Evolutionary conservation across 2,797 vertebrate genomes (phyloP).

Genomic region (Danio choprae): DNA sequence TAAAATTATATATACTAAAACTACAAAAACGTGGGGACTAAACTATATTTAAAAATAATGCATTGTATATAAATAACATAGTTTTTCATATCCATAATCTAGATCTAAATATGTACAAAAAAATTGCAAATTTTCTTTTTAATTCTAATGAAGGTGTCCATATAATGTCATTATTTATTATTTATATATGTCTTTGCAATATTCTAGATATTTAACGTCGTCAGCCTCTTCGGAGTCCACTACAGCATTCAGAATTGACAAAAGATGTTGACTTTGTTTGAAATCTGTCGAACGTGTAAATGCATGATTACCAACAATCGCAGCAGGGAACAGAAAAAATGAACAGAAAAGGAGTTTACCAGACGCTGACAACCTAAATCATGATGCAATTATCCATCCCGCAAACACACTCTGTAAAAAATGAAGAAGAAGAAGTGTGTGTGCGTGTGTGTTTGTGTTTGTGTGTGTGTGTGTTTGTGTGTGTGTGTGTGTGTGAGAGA

Average conservation of each 20-base stretch:
- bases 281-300: conserved; percentile 20
- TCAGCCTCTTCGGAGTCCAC: conserved; percentile 8
- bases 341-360: not conserved
- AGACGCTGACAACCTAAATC: conserved; percentile 31
- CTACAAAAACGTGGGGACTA: too few relatives aligned
- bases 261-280: conserved; percentile 39
- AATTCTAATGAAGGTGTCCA: too few relatives aligned
- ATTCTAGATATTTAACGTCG: not conserved
- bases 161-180: too few relatives aligned
- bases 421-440: not conserved
- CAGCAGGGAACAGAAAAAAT: conserved; percentile 6
- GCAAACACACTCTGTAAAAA: conserved; percentile 1
- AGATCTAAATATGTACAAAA: not conserved
- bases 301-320: conserved; percentile 25
- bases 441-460: conserved; percentile 4
- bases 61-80: too few relatives aligned
- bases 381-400: conserved; percentile 29
- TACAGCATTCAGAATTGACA: conserved; percentile 10
- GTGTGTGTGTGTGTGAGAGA: conserved; percentile 1
- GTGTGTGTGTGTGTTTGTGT: conserved; percentile 1
- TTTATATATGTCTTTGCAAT: not conserved
- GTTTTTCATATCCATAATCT: not conserved
- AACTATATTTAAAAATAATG: too few relatives aligned
- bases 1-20: too few relatives aligned
- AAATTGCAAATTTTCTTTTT: not conserved